Evolutionary conservation across 2,113 vertebrate species (phyloP), one percentile per base, ranked within the genome.

Genomic region (Cephalopholis sonnerati): DNA sequence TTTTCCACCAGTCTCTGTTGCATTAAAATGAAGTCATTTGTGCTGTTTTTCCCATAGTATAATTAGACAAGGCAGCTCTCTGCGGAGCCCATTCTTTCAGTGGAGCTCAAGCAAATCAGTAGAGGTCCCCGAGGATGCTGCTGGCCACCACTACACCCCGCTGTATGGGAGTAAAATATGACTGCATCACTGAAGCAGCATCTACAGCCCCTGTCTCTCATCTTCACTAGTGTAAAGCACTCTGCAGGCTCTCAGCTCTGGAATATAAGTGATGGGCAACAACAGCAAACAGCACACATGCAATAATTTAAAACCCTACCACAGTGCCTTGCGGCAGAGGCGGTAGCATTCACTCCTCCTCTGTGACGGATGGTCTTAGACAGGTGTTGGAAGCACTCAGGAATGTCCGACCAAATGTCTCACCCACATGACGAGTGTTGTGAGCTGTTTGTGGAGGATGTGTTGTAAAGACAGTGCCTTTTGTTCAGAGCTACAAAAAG

Each of bases 351-450:
- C 41, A 17, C 76, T 27, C 32, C 63, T 76, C 71, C 50, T 46
- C 54, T 51, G 54, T 81, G 89, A 87, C 41, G 68, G 82, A 91
- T 83, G 69, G 76, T 29, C 25, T 75, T 7, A 32, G 78, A 74
- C 75, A 84, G 89, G 72, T 86, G 87, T 81, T 79, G 73, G 64
- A 85, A 32, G 59, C 15, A 10, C 69, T 74, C 7, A 7, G 67
- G 67, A 80, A 85, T 86, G 83, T 87, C 27, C 5, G 81, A 77
- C 48, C 73, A 80, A 74, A 79, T 86, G 79, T 90, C 54, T 48
- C 80, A 1, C 73, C 75, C 81, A 68, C 53, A 24, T 27, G 57
- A 69, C 22, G 3, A 79, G 65, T 61, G 50, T 59, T 77, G 32
- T 57, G 76, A 79, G 71, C 77, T 63, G 32, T 86, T 61, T 81